These are phyloP conservation scores for Hirtodrosophila histrioides DNA, from an alignment of 2,888 invertebrate species.

Conservation along the genomic window DNA sequence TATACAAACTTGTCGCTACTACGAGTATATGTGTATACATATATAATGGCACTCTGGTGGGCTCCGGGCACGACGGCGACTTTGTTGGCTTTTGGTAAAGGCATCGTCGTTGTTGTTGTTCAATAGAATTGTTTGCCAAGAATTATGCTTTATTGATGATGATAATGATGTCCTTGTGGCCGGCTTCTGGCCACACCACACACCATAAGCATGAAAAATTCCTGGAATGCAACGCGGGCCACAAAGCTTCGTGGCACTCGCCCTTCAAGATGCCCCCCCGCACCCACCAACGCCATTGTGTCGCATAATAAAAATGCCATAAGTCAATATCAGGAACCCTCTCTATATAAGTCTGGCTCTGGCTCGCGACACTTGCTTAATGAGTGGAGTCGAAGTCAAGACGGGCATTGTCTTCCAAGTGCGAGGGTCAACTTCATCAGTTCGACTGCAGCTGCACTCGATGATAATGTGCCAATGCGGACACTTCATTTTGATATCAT, in stretches of 20 bases:
- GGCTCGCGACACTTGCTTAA: slow-evolving; percentile 61
- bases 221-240: slow-evolving; percentile 60
- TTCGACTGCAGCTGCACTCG: slow-evolving; percentile 48
- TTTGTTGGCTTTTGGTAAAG: slow-evolving; percentile 40
- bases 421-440: slow-evolving; percentile 47
- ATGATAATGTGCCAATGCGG: slow-evolving; percentile 75
- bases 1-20: not conserved
- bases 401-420: slow-evolving; percentile 43
- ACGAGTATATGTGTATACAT: too few relatives aligned
- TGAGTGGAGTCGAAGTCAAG: slow-evolving; percentile 48
- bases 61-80: slow-evolving; percentile 44
- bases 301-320: slow-evolving; percentile 77
- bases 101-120: slow-evolving; percentile 60
- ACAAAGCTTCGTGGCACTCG: slow-evolving; percentile 26
- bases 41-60: slow-evolving; percentile 66
- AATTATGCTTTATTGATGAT: slow-evolving; percentile 81
- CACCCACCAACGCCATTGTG: slow-evolving; percentile 6
- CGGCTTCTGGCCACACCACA: slow-evolving; percentile 30
- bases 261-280: too few relatives aligned
- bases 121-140: slow-evolving; percentile 81
- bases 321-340: slow-evolving; percentile 70
- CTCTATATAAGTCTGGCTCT: slow-evolving; percentile 1
- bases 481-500: slow-evolving; percentile 73
- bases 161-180: slow-evolving; percentile 80
- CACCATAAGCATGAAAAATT: slow-evolving; percentile 68